Evolutionary conservation across 2,888 invertebrate genomes (phyloP).

Genomic region (Coenonympha arcania): DNA sequence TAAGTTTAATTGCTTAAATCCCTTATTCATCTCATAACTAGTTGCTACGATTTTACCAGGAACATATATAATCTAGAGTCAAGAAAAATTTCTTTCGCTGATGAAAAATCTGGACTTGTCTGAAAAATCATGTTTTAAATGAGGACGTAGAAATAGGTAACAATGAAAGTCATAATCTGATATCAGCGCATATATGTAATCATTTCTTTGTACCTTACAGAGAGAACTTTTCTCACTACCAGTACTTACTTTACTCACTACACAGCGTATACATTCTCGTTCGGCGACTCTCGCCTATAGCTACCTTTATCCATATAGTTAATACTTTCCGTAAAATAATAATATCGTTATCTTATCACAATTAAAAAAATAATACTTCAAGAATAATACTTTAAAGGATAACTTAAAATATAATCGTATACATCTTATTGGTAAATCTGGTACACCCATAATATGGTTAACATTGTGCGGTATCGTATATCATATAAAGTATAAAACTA

Average conservation of each 20-base stretch:
- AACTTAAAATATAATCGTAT: constrained; percentile 61
- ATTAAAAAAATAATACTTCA: constrained; percentile 67
- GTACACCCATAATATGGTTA: constrained; percentile 45
- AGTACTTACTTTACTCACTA: constrained; percentile 44
- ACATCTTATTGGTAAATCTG: constrained; percentile 52
- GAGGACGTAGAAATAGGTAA: background rate
- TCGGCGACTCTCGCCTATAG: constrained; percentile 56
- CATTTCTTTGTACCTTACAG: constrained; percentile 71
- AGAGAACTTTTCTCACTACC: constrained; percentile 56
- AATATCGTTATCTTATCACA: constrained; percentile 69
- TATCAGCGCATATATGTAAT: constrained; percentile 69
- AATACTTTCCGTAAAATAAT: constrained; percentile 65
- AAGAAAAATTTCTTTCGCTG: too few relatives aligned
- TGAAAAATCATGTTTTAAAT: background rate
- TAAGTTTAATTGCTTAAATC: too few relatives aligned
- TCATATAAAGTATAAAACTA: constrained; percentile 37
- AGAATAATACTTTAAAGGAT: constrained; percentile 68
- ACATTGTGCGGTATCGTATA: constrained; percentile 32
- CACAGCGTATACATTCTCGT: constrained; percentile 62
- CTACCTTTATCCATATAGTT: constrained; percentile 57
- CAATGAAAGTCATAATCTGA: constrained; percentile 30
- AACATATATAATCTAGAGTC: too few relatives aligned
- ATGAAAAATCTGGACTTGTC: too few relatives aligned
- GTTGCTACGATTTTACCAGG: too few relatives aligned
- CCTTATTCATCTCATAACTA: too few relatives aligned